These are phyloP conservation scores for Ceuthmochares aereus DNA, from an alignment of 2,113 vertebrate species.

Conservation along the genomic window DNA sequence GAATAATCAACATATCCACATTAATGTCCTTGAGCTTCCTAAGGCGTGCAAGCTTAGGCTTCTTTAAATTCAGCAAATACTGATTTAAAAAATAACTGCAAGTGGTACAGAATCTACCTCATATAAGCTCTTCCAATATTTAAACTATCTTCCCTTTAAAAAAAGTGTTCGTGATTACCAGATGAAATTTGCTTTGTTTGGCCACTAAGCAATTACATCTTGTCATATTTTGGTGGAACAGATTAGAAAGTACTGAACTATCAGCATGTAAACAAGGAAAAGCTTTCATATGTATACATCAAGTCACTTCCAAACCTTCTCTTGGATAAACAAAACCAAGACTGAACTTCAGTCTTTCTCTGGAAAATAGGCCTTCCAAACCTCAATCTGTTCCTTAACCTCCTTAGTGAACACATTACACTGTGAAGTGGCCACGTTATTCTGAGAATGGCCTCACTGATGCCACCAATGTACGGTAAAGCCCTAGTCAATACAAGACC, in stretches of 20 bases:
- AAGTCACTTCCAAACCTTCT: neutral
- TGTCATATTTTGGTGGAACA: neutral
- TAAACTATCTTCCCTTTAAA: neutral
- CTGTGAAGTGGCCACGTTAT: fast-evolving
- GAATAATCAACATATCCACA: neutral
- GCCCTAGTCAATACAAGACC: neutral
- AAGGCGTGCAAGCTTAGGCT: neutral
- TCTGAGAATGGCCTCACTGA: neutral
- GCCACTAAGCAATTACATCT: neutral
- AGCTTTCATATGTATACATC: neutral
- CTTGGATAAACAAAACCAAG: neutral
- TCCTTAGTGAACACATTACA: neutral
- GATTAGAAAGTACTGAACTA: neutral
- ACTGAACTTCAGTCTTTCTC: neutral
- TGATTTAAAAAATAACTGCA: neutral
- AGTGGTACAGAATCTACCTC: neutral
- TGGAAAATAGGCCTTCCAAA: neutral
- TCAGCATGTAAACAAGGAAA: neutral
- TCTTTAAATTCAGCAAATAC: neutral
- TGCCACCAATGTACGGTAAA: neutral
- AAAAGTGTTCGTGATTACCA: neutral
- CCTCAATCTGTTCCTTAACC: neutral
- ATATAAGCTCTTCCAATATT: neutral
- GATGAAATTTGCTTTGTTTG: neutral
- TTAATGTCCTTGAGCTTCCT: neutral